Conservation (phyloP, 2,888 invertebrate species). For the Rotaria magnacalcarata region DNA sequence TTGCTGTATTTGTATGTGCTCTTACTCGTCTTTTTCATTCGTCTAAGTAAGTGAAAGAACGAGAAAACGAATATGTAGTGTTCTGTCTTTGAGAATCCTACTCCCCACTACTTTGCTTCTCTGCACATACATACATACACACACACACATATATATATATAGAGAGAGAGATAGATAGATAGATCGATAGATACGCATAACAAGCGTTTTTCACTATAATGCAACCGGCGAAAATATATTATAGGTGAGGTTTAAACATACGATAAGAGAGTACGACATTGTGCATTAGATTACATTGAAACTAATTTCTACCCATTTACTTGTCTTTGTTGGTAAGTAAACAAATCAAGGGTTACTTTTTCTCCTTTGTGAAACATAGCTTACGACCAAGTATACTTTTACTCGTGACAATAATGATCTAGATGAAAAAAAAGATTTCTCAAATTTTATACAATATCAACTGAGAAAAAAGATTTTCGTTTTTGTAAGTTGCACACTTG, state of each 20-base stretch:
- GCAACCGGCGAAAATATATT: not conserved
- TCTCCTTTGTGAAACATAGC: not conserved
- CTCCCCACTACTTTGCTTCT: not conserved
- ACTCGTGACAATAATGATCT: not conserved
- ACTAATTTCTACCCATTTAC: not conserved
- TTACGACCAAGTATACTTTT: not conserved
- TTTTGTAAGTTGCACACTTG: not conserved
- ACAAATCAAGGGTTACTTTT: not conserved
- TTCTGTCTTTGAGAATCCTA: slow-evolving; percentile 8
- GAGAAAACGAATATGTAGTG: not conserved
- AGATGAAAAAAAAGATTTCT: not conserved
- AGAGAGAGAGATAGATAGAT: not conserved
- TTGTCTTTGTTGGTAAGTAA: not conserved
- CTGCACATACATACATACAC: not conserved
- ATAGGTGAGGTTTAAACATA: not conserved
- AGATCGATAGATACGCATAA: not conserved
- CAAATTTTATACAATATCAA: too few relatives aligned
- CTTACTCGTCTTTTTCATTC: not conserved
- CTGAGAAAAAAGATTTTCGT: not conserved
- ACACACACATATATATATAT: too few relatives aligned
- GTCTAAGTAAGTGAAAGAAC: not conserved
- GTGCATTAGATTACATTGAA: not conserved
- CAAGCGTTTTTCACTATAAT: not conserved
- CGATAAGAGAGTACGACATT: not conserved
- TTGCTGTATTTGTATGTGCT: not conserved